A percentile compares a stretch with the other conserved stretches of the same genome.
These are phyloP conservation scores for Acanthosepion esculentum DNA, from an alignment of 2,888 invertebrate genomes.

Conservation along the genomic window DNA sequence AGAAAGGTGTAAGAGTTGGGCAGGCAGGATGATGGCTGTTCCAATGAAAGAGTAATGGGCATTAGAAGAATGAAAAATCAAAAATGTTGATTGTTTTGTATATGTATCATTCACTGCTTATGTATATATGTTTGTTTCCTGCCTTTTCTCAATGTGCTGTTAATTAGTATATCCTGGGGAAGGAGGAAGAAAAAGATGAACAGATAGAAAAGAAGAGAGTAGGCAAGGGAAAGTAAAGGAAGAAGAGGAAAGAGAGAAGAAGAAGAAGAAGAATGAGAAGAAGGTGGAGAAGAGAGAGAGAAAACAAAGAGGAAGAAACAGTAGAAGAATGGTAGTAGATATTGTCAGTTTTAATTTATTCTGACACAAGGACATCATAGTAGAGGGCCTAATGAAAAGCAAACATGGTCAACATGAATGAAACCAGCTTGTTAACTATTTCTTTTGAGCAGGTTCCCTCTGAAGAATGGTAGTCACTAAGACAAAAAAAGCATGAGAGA, in stretches of 20 bases:
- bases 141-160: neutral
- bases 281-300: too few species aligned
- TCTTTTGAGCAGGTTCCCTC: too few species aligned
- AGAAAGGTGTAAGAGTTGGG: neutral
- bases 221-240: neutral
- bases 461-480: too few species aligned
- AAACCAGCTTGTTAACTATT: too few species aligned
- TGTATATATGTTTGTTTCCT: neutral
- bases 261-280: neutral
- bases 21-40: neutral
- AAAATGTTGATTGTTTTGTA: neutral
- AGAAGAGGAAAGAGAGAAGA: neutral
- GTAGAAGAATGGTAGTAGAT: neutral
- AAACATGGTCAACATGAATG: too few species aligned
- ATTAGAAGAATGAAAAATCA: neutral
- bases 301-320: neutral
- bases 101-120: neutral
- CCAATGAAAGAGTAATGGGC: neutral
- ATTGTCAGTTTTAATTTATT: too few species aligned
- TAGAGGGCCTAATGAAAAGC: too few species aligned
- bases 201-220: neutral
- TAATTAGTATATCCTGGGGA: neutral
- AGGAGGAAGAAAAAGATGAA: neutral
- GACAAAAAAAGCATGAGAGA: too few species aligned
- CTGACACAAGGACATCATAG: too few species aligned